These are phyloP conservation scores for Pseudolaguvia tuberculata DNA, from an alignment of 2,113 vertebrate species.

Conservation along the genomic window DNA sequence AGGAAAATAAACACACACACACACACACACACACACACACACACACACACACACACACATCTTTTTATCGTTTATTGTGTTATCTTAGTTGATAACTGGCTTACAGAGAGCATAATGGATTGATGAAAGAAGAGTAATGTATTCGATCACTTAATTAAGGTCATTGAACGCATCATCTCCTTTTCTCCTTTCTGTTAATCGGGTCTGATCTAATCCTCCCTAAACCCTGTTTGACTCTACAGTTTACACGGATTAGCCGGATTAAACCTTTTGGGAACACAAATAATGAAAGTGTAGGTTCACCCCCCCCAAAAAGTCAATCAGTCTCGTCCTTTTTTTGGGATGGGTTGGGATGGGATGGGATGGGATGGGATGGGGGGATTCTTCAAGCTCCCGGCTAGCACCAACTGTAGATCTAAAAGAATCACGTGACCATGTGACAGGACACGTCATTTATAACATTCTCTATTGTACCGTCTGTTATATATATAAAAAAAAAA, in stretches of 20 bases:
- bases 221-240: conserved; percentile 58
- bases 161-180: conserved; percentile 39
- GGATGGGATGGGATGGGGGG: too few species aligned
- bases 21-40: too few species aligned
- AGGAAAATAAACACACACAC: too few species aligned
- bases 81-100: not conserved
- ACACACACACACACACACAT: too few species aligned
- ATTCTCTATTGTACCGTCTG: conserved; percentile 50
- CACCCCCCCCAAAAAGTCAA: not conserved
- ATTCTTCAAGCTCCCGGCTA: conserved; percentile 9
- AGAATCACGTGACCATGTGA: conserved; percentile 45
- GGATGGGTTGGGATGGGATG: too few species aligned
- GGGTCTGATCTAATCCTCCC: conserved; percentile 53
- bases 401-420: conserved; percentile 33
- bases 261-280: conserved; percentile 51
- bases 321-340: not conserved
- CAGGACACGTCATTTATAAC: conserved; percentile 55
- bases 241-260: conserved; percentile 65
- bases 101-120: not conserved
- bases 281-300: not conserved
- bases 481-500: too few species aligned
- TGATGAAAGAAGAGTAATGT: not conserved
- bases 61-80: too few species aligned
- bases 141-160: conserved; percentile 48
- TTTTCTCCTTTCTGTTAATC: conserved; percentile 52